phyloP scores from a whole-genome alignment of 2,888 invertebrate genomes.

The Macaria notata region DNA sequence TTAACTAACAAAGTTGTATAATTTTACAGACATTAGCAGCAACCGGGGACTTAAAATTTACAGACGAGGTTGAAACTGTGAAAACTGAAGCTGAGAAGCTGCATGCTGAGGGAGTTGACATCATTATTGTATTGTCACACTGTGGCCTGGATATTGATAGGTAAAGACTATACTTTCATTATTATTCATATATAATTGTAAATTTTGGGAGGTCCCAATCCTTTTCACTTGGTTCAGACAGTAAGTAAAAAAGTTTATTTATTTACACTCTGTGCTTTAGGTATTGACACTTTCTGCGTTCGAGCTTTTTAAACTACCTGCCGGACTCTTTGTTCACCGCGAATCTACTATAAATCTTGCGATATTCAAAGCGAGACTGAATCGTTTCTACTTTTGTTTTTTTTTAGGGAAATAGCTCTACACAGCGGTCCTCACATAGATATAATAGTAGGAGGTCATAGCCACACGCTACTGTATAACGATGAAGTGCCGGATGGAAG shows the following conservation, averaged over 20 bases:
- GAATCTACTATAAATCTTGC: too few species aligned
- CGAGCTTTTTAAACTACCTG: too few species aligned
- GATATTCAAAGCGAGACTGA: too few species aligned
- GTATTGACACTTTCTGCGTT: too few species aligned
- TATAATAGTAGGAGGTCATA: constrained; percentile 92
- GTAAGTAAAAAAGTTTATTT: too few species aligned
- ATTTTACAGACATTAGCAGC: constrained; percentile 81
- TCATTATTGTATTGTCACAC: constrained; percentile 92
- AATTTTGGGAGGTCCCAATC: too few species aligned
- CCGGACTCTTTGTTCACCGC: too few species aligned
- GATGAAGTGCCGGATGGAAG: constrained; percentile 77
- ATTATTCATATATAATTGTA: too few species aligned
- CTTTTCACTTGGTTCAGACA: too few species aligned
- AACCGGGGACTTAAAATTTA: constrained; percentile 85
- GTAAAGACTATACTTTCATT: constrained; percentile 40
- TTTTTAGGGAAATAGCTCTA: constrained; percentile 83
- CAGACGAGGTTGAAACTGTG: constrained; percentile 86
- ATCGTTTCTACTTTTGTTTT: too few species aligned
- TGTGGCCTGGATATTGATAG: constrained; percentile 88
- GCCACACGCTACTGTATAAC: constrained; percentile 89
- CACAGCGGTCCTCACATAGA: constrained; percentile 87
- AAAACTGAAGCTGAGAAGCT: constrained; percentile 85
- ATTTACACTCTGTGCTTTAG: too few species aligned
- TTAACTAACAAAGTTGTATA: neutral
- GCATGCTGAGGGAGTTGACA: constrained; percentile 84